Evolutionary conservation across 1,140 invertebrate genomes (phyloP).

Genomic region (Mizuhopecten yessoensis): DNA sequence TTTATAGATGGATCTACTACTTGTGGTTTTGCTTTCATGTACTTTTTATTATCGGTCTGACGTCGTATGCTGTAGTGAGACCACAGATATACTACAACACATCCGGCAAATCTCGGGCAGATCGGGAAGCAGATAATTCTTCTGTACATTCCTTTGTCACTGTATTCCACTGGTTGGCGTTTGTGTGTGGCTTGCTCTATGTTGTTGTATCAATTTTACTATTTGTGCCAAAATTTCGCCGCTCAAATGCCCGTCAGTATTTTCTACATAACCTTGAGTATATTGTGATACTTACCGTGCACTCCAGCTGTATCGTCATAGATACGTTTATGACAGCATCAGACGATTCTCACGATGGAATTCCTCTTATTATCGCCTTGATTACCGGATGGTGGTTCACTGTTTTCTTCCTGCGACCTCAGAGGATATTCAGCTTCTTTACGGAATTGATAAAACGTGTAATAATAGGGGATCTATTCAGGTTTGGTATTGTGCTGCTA

Average conservation of each 20-base stretch:
- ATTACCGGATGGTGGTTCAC: constrained; percentile 69
- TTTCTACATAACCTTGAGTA: constrained; percentile 68
- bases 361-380: constrained; percentile 61
- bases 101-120: neutral
- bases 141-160: constrained; percentile 43
- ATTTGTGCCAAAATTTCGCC: constrained; percentile 53
- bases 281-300: constrained; percentile 64
- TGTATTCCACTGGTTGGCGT: constrained; percentile 43
- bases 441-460: constrained; percentile 69
- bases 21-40: constrained; percentile 62
- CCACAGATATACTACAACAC: neutral
- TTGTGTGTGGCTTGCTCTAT: constrained; percentile 55
- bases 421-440: constrained; percentile 67
- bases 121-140: neutral
- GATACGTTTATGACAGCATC: constrained; percentile 61
- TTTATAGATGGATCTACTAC: constrained; percentile 56
- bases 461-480: constrained; percentile 64
- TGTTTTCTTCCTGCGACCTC: constrained; percentile 65
- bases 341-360: constrained; percentile 42
- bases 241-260: constrained; percentile 45
- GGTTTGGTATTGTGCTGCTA: constrained; percentile 65
- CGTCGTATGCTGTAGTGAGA: constrained; percentile 59
- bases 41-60: constrained; percentile 58
- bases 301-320: constrained; percentile 64
- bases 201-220: constrained; percentile 51